Percentiles rank a stretch among this genome's conserved stretches.
These are phyloP conservation scores for Pantherophis guttatus DNA, from an alignment of 2,113 vertebrate genomes.

Conservation along the genomic window DNA sequence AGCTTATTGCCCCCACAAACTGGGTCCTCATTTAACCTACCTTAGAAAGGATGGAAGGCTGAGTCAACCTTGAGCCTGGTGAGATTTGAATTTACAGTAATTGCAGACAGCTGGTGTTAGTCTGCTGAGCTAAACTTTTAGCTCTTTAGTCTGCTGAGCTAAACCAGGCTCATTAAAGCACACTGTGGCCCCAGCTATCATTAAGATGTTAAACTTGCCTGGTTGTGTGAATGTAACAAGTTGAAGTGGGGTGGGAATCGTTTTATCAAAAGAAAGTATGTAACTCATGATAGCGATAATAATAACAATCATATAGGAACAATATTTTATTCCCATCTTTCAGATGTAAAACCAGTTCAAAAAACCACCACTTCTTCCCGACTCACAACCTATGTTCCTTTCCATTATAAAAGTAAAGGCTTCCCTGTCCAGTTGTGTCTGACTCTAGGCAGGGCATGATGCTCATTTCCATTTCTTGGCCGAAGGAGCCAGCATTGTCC, in stretches of 20 bases:
- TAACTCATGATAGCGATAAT: not conserved
- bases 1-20: too few species aligned
- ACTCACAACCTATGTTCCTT: not conserved
- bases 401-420: not conserved
- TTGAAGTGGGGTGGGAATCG: not conserved
- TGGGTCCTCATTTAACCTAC: too few species aligned
- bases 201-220: not conserved
- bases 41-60: too few species aligned
- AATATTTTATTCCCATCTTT: not conserved
- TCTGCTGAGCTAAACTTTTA: too few species aligned
- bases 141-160: too few species aligned
- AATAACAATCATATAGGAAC: not conserved
- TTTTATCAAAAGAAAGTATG: not conserved
- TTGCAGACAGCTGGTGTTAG: too few species aligned
- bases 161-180: not conserved
- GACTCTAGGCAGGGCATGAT: too few species aligned
- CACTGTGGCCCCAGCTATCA: not conserved
- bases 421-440: too few species aligned
- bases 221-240: not conserved
- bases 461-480: too few species aligned
- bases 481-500: too few species aligned
- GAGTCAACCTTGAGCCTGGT: too few species aligned
- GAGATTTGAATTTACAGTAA: too few species aligned
- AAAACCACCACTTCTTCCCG: not conserved
- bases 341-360: not conserved